Conservation (phyloP, 2,113 vertebrate genomes). For the Hemicordylus capensis region DNA sequence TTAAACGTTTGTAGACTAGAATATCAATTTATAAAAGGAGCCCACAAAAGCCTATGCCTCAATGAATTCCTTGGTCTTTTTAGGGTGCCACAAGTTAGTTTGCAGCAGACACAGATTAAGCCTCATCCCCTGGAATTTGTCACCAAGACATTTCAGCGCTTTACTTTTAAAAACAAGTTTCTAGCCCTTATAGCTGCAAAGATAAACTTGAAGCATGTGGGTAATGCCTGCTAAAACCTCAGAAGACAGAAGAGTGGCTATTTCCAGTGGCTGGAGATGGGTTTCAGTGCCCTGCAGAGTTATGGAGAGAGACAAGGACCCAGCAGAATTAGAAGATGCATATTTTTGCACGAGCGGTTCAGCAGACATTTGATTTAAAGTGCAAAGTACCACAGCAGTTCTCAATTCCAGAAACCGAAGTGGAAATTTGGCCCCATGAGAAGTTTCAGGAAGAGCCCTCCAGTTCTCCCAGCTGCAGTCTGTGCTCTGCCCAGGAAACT, state of each 20-base stretch:
- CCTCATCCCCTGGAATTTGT: not conserved
- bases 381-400: not conserved
- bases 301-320: too few species aligned
- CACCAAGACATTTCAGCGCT: not conserved
- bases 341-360: not conserved
- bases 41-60: not conserved
- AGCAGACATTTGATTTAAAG: not conserved
- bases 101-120: not conserved
- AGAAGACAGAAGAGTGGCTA: not conserved
- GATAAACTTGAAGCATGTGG: not conserved
- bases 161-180: not conserved
- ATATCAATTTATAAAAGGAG: not conserved
- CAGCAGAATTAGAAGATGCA: too few species aligned
- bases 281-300: too few species aligned
- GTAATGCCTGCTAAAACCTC: not conserved
- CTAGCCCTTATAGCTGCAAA: not conserved
- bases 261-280: not conserved
- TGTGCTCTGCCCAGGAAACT: not conserved
- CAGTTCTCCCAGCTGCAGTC: not conserved
- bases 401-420: not conserved
- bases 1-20: not conserved
- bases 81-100: too few species aligned
- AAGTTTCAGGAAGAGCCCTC: not conserved
- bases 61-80: too few species aligned
- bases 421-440: not conserved